Evolutionary conservation across 2,797 vertebrate genomes (phyloP).

Genomic region (Takifugu rubripes): DNA sequence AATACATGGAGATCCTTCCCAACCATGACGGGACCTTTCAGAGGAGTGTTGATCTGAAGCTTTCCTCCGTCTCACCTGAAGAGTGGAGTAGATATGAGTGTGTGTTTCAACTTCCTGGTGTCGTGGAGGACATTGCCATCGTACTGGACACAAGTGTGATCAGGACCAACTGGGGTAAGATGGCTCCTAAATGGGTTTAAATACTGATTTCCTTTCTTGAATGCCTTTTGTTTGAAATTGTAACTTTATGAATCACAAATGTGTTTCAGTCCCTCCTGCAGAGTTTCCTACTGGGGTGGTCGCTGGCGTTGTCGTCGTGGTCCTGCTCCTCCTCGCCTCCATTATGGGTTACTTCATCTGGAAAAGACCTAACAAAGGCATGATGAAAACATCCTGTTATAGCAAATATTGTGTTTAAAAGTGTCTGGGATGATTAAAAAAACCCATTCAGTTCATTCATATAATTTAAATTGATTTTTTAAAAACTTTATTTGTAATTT

Average conservation of each 20-base stretch:
- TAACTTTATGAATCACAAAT: background rate
- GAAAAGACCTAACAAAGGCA: background rate
- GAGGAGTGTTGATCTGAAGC: constrained; percentile 18
- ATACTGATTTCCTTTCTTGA: background rate
- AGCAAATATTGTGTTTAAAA: too few species aligned
- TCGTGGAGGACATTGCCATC: background rate
- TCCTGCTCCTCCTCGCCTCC: background rate
- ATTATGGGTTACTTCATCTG: background rate
- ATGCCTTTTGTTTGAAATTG: background rate
- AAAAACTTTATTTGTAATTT: background rate
- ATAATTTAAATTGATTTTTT: background rate
- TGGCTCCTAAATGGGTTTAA: background rate
- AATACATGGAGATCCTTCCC: constrained; percentile 9
- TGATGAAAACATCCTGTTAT: background rate
- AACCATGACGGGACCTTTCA: constrained; percentile 40
- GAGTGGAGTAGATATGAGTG: constrained; percentile 13
- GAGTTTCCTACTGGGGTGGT: background rate
- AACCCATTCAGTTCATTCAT: background rate
- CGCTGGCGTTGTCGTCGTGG: background rate
- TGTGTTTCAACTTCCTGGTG: constrained; percentile 4
- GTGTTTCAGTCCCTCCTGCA: background rate
- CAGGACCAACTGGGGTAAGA: constrained; percentile 1
- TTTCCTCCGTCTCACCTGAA: constrained; percentile 7
- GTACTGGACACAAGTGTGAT: background rate
- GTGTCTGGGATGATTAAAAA: background rate